Percentiles rank a stretch among this genome's conserved stretches.
Evolutionary conservation across 2,888 invertebrate genomes (phyloP).

Genomic region (Odontothrips loti): DNA sequence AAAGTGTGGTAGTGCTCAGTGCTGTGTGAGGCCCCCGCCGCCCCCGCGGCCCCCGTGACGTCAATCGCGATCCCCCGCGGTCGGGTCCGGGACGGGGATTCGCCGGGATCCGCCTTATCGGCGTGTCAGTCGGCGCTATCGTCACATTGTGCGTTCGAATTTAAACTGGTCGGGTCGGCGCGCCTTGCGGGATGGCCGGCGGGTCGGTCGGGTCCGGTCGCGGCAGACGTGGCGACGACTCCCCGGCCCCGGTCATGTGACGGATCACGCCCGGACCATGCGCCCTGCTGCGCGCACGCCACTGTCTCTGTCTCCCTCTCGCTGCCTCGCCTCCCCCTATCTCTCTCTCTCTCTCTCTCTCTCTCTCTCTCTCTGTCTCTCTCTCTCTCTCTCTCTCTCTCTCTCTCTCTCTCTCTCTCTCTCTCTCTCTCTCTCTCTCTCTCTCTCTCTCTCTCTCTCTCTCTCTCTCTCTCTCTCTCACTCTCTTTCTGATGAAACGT

Average conservation of each 20-base stretch:
- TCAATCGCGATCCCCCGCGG: too few species aligned
- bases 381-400: conserved; percentile 29
- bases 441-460: conserved; percentile 17
- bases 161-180: neutral
- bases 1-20: too few species aligned
- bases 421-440: neutral
- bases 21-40: too few species aligned
- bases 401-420: conserved; percentile 27
- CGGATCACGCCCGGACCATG: conserved; percentile 31
- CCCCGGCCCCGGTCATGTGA: conserved; percentile 21
- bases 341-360: conserved; percentile 28
- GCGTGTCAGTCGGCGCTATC: neutral
- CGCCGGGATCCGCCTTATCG: too few species aligned
- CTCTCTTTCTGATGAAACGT: conserved; percentile 14
- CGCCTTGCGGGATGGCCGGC: neutral
- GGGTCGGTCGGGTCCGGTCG: neutral
- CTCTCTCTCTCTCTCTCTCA: conserved; percentile 10
- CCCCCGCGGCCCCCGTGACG: too few species aligned
- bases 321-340: conserved; percentile 28
- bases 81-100: too few species aligned
- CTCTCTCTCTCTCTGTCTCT: conserved; percentile 28
- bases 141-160: neutral
- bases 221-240: conserved; percentile 28
- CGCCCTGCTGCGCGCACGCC: conserved; percentile 31
- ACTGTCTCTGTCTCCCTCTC: conserved; percentile 26